Conservation (phyloP, 2,888 invertebrate species). For the Xiphydria camelus region DNA sequence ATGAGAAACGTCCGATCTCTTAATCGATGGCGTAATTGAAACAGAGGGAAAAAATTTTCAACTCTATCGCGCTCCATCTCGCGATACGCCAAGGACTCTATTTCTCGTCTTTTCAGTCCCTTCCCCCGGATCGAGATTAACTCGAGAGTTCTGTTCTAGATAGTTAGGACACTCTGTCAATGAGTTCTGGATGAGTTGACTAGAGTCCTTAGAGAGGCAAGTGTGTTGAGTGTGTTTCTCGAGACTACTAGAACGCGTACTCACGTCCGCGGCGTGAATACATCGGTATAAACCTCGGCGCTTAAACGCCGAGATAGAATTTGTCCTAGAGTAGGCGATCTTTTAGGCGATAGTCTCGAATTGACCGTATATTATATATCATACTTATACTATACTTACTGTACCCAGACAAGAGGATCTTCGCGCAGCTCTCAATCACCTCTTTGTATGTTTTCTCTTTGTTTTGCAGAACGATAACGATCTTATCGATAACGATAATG, state of each 20-base stretch:
- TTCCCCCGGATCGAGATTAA: too few relatives aligned
- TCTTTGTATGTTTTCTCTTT: constrained; percentile 54
- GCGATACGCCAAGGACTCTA: too few relatives aligned
- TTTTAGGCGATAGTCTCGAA: constrained; percentile 22
- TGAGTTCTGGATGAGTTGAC: not conserved
- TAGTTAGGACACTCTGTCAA: too few relatives aligned
- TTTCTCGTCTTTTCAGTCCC: too few relatives aligned
- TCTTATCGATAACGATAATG: constrained; percentile 58
- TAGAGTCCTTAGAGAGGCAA: constrained; percentile 14
- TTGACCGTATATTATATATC: constrained; percentile 5
- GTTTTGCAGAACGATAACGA: constrained; percentile 58
- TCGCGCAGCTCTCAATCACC: constrained; percentile 49
- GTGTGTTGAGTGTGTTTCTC: constrained; percentile 21
- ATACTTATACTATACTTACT: constrained; percentile 3
- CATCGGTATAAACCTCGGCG: too few relatives aligned
- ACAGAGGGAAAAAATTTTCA: too few relatives aligned
- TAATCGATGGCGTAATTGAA: too few relatives aligned
- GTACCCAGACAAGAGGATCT: constrained; percentile 30
- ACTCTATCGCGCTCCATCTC: too few relatives aligned
- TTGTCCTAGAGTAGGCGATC: constrained; percentile 23
- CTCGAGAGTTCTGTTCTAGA: too few relatives aligned
- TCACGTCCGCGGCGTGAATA: too few relatives aligned
- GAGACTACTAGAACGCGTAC: not conserved
- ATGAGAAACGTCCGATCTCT: too few relatives aligned
- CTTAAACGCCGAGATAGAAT: too few relatives aligned